Base-by-base conservation (phyloP, 1,140 invertebrate species). In the Lerema accius region DNA sequence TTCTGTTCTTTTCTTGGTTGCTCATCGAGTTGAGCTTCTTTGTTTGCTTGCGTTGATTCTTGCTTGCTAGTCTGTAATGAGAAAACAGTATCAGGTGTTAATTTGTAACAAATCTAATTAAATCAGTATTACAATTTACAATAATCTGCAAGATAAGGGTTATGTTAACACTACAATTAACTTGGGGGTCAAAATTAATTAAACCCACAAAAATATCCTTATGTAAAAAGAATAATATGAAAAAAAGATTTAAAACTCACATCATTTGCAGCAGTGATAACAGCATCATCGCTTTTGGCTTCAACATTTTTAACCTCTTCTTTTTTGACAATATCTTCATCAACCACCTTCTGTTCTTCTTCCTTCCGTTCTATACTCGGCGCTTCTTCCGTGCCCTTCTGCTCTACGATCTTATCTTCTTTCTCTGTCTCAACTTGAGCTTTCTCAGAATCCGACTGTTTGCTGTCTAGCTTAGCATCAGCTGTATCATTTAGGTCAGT, bases 321-420 rank as follows among this genome's bases (percentile, higher is more conserved):
- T n/a, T 9, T 13, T 26, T 53, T 15, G 19, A n/a, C 7, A 0
- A 11, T 26, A 14, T 13, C 42, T 15, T 39, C 60, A 5, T 45
- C 17, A 4, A 40, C 46, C 13, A 3, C 16, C 35, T 50, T 50
- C n/a, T 15, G n/a, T 14, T 50, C 45, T 3, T 23, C 32, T 4
- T 66, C 50, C 6, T 64, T 62, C 39, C 83, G 63, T 5, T 73
- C 65, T 83, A 89, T 82, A 91, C 93, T 68, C 83, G 83, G 63
- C 63, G 72, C 69, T 13, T 77, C 71, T 15, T 69, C 61, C 66
- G 66, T 69, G 56, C 51, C 50, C 45, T 56, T 40, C 28, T 63
- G 23, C 0, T 49, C 59, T 1, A 56, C 62, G 1, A 15, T 32
- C 32, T 64, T 51, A 7, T 37, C 51, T 42, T 59, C 62, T 11